Conservation (phyloP, 1,140 invertebrate genomes). For the Sarcophaga peregrina region DNA sequence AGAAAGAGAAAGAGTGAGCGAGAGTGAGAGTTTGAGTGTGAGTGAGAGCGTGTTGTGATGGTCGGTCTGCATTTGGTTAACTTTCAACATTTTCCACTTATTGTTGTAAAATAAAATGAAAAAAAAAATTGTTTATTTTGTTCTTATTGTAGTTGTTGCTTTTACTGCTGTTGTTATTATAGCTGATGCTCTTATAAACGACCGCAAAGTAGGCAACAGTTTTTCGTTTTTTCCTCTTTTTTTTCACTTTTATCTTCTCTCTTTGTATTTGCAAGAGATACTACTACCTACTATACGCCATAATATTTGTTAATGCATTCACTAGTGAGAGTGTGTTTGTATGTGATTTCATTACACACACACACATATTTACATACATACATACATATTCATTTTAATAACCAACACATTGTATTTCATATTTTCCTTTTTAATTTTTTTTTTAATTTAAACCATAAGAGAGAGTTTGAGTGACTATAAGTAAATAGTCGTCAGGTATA, state of each 20-base stretch:
- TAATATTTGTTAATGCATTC: slow-evolving; percentile 28
- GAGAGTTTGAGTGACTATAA: slow-evolving; percentile 17
- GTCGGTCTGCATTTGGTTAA: slow-evolving; percentile 28
- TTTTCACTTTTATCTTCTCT: neutral
- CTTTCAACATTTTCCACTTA: slow-evolving; percentile 34
- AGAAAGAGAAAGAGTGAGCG: too few relatives aligned
- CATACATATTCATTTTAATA: slow-evolving; percentile 35
- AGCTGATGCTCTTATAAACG: slow-evolving; percentile 37
- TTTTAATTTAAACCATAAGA: neutral
- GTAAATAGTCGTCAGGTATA: neutral
- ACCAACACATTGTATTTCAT: slow-evolving; percentile 27
- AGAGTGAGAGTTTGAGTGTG: too few relatives aligned
- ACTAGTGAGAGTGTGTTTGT: neutral
- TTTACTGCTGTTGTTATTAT: too few relatives aligned
- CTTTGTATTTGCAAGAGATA: neutral
- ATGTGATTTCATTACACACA: slow-evolving; percentile 37
- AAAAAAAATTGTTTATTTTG: neutral
- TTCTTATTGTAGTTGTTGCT: neutral
- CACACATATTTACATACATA: slow-evolving; percentile 5
- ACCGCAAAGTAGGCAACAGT: slow-evolving; percentile 40
- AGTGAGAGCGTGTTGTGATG: too few relatives aligned
- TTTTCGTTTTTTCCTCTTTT: slow-evolving; percentile 17
- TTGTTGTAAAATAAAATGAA: neutral
- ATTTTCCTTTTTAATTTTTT: neutral
- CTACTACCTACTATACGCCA: too few relatives aligned